These are phyloP conservation scores for Heliconius hewitsoni DNA, from an alignment of 1,140 invertebrate genomes.

Conservation along the genomic window DNA sequence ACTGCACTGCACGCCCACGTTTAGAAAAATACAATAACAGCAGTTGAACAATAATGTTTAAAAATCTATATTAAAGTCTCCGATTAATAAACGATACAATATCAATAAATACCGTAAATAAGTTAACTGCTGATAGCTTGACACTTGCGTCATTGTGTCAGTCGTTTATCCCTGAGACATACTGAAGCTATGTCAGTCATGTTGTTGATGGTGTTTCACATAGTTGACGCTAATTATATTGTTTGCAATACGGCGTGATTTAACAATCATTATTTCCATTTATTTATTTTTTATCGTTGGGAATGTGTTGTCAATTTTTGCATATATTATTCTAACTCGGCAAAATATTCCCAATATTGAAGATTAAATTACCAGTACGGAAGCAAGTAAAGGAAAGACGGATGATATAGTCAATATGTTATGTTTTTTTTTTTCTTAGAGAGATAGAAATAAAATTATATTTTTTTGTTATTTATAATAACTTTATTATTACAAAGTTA, in stretches of 20 bases:
- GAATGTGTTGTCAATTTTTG: no score
- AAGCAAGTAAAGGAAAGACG: no score
- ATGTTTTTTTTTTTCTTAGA: no score
- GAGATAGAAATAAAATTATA: no score
- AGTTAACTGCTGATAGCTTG: neutral
- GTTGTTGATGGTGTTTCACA: neutral
- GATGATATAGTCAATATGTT: no score
- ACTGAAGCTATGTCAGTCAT: neutral
- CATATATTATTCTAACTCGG: no score
- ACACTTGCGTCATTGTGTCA: neutral
- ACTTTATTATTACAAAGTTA: neutral
- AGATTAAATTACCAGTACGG: no score
- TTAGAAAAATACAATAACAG: neutral
- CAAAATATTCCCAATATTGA: no score
- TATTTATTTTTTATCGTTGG: no score
- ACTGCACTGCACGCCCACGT: constrained; percentile 20
- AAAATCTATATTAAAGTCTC: neutral
- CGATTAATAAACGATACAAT: neutral
- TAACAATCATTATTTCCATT: no score
- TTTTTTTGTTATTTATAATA: no score
- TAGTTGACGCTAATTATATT: neutral
- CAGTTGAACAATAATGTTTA: neutral
- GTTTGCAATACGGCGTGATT: neutral
- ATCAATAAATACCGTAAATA: constrained; percentile 3
- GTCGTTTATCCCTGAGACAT: neutral